Evolutionary conservation across 2,888 invertebrate genomes (phyloP), one percentile per base, ranked within the genome.

Genomic region (Melikaiella ostensackeni): DNA sequence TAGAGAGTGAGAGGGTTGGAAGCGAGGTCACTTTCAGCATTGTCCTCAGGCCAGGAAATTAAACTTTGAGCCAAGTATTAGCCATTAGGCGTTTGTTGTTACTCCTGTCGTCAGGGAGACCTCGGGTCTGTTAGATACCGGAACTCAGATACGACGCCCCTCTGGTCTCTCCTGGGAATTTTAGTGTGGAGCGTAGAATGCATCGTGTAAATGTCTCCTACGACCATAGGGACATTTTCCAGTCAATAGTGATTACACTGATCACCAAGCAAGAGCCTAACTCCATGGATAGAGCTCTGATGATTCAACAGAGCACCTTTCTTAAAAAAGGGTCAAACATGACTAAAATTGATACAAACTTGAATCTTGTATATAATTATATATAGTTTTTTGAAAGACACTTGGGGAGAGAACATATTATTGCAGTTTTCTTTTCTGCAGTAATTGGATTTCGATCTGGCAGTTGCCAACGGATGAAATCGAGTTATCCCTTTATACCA

Each of bases 61-160:
- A 91, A 90, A 89, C 88, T 90, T 88, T 86, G 86, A 88, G 86
- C 82, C 85, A 84, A 87, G 87, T 87, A 86, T 86, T 85, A 85
- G 86, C 88, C 88, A 88, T 90, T 89, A 89, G 87, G 86, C 86
- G 88, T 90, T 89, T 90, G 91, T 91, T 91, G 89, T 89, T 87
- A 86, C 83, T 83, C 81, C 77, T 80, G 90, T 91, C 87, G 90
- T 87, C 90, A 88, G 84, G 90, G 90, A 83, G 86, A 90, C 88
- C 82, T 80, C 81, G 83, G 84, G 85, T 85, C 79, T 84, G 87
- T 88, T 70, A 88, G 89, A 90, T 90, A 90, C 86, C 86, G 89
- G 86, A 87, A 89, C 86, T 86, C 84, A 88, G 89, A 90, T 90
- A 90, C 87, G 87, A 86, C 83, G 81, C 84, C 82, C 80, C 79